Evolutionary conservation across 2,888 invertebrate species (phyloP), one percentile per base, ranked within the genome.

Genomic region (Bembecia ichneumoniformis): DNA sequence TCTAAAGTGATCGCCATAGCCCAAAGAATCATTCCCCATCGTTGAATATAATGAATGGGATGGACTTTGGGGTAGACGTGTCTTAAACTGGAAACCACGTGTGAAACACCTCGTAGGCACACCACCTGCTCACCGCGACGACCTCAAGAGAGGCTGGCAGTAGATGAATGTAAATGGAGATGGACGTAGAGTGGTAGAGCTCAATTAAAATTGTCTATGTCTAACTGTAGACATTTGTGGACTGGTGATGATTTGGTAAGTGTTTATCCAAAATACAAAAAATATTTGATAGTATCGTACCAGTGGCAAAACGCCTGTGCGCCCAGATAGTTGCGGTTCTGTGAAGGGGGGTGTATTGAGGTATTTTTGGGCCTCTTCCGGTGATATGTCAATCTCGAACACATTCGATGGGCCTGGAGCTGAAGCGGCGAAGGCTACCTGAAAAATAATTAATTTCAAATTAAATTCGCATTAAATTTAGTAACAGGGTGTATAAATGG

Each of bases 311-410:
- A 76, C 66, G 49, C 66, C 74, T 10, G 79, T 79, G 13, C 74
- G 73, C 1, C 70, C 71, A 7, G 83, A 66, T 0, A 87, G 71
- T 60, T 73, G 64, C 1, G 87, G 87, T 4, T 66, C 71, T 5
- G 63, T 60, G 67, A 82, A 82, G 1, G 87, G 87, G 0, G 81
- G 76, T 53, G 64, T 77, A 63, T 68, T 77, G 40, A 87, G 61
- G 62, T 79, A 86, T 58, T 64, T 63, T 68, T 82, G 82, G 0
- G 87, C 87, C 53, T 82, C 86, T 47, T 87, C 86, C 0, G 87
- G 87, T 0, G 77, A 71, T 50, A 87, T 70, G 66, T 84, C 82
- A 47, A 79, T 69, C 58, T 78, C 68, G 62, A 82, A 74, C 48
- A 84, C 60, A 56, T 71, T 75, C 51, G 63, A 58, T 10, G 69